Percentiles rank a stretch among this genome's conserved stretches.
Evolutionary conservation across 2,113 vertebrate species (phyloP).

Genomic region (Seriola dumerili): DNA sequence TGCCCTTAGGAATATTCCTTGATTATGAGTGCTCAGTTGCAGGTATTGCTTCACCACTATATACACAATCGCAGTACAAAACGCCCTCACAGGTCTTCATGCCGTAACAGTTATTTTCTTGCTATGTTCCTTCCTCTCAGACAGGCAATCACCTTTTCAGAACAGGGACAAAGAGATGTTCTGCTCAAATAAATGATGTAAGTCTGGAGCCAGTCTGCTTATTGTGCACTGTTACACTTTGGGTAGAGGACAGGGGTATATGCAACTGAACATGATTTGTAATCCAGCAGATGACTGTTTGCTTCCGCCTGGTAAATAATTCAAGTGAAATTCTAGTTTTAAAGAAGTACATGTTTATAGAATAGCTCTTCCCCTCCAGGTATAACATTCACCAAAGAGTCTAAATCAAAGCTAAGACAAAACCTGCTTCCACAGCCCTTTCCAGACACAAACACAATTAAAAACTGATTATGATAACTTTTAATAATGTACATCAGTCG

Average conservation of each 20-base stretch:
- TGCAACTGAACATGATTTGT: background rate
- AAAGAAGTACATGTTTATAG: background rate
- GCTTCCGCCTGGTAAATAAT: slow-evolving; percentile 27
- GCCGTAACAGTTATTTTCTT: slow-evolving; percentile 2
- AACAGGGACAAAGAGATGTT: background rate
- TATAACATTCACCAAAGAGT: background rate
- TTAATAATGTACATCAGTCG: background rate
- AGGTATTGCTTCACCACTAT: background rate
- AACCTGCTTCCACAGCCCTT: background rate
- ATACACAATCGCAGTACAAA: background rate
- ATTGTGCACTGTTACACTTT: background rate
- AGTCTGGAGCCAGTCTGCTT: background rate
- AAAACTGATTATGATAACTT: background rate
- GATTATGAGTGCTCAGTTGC: background rate
- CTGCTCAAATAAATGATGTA: background rate
- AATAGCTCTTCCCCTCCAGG: slow-evolving; percentile 4
- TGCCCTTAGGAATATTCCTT: background rate
- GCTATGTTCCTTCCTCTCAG: background rate
- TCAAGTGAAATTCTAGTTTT: slow-evolving; percentile 20
- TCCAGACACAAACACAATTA: background rate
- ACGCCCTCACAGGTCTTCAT: background rate
- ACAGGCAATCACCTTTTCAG: background rate
- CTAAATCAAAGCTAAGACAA: background rate
- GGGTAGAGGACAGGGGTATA: background rate
- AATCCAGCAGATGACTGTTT: slow-evolving; percentile 4